Evolutionary conservation across 2,113 vertebrate genomes (phyloP).

Genomic region (Cinclus mexicanus): DNA sequence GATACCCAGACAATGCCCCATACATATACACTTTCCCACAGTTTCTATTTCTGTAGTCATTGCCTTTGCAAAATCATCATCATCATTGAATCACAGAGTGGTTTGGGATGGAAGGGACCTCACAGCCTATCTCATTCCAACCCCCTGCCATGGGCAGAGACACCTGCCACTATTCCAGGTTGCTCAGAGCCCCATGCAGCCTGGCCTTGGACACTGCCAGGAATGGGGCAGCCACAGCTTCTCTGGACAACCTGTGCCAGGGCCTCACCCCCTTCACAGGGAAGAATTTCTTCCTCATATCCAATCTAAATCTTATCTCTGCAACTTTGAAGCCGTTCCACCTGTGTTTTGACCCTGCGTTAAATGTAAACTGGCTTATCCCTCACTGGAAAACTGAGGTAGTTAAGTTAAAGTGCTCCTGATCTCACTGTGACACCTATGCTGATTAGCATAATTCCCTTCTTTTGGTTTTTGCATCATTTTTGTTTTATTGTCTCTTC

Average conservation of each 20-base stretch:
- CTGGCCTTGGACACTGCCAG: neutral
- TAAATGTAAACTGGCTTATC: neutral
- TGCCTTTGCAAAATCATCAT: neutral
- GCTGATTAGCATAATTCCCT: neutral
- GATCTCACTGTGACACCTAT: neutral
- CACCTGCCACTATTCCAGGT: fast-evolving
- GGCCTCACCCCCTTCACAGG: fast-evolving
- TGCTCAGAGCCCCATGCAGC: neutral
- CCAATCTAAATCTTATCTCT: neutral
- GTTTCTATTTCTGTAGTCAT: neutral
- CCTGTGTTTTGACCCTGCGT: neutral
- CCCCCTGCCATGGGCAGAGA: neutral
- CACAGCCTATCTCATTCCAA: neutral
- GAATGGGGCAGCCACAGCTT: neutral
- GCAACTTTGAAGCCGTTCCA: neutral
- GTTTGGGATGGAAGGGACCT: neutral
- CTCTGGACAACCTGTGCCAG: neutral
- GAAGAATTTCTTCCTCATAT: neutral
- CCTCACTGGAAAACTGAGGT: neutral
- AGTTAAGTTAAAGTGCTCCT: neutral
- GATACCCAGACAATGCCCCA: no score
- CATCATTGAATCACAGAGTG: neutral
- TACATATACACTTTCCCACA: neutral
- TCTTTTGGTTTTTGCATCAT: neutral
- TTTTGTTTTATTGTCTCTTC: neutral